Conservation (phyloP, 2,888 invertebrate species). For the Deladenus siricidicola region DNA sequence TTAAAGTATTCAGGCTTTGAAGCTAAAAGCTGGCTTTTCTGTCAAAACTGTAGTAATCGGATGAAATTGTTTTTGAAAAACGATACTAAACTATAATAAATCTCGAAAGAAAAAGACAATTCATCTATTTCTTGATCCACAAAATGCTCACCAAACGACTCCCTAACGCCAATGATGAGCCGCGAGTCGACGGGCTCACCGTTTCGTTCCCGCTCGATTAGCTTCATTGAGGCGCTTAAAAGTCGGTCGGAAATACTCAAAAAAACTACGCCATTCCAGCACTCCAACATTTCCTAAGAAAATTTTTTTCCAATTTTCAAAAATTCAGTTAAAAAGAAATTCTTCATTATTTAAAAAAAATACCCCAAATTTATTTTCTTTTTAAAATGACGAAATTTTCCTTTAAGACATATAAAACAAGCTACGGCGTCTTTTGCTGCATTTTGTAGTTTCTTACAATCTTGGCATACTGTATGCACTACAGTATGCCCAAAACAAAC, state of each 20-base stretch:
- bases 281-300: slow-evolving; percentile 81
- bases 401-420: too few species aligned
- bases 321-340: background rate
- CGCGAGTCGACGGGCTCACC: slow-evolving; percentile 96
- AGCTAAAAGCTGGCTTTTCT: too few species aligned
- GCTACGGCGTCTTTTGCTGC: too few species aligned
- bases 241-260: slow-evolving; percentile 79
- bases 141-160: slow-evolving; percentile 73
- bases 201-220: slow-evolving; percentile 89
- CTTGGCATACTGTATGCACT: too few species aligned
- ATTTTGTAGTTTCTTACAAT: too few species aligned
- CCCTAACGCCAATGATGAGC: slow-evolving; percentile 90
- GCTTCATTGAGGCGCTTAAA: slow-evolving; percentile 91
- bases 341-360: background rate
- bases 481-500: too few species aligned
- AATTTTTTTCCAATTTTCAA: too few species aligned
- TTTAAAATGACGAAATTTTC: too few species aligned
- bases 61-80: too few species aligned
- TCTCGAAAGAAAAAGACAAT: slow-evolving; percentile 1
- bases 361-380: too few species aligned
- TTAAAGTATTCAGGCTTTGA: too few species aligned
- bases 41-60: background rate
- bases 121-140: background rate
- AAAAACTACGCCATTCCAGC: slow-evolving; percentile 96
- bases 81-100: too few species aligned